Base-by-base conservation (phyloP, 2,113 vertebrate genomes). In the Sapayoa aenigma region DNA sequence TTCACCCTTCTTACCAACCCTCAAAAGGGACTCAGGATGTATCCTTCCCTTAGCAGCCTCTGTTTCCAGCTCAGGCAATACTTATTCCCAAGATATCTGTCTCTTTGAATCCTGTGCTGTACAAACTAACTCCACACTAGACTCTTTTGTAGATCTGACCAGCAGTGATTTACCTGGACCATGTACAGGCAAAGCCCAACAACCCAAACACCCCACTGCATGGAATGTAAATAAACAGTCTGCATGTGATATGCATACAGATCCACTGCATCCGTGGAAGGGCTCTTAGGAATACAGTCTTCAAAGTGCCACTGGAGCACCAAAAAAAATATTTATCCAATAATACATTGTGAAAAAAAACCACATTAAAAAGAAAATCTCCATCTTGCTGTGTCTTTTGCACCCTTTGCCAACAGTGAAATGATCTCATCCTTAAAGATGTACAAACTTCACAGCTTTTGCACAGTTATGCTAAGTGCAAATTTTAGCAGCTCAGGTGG, bases 301-400 rank as follows among this genome's bases (percentile, higher is more conserved):
- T 87, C 31, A 47, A 60, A 58, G 66, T 24, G 31, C 31, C 56
- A 14, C 35, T 33, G 1, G 2, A 74, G 58, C 8, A 37, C 49
- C 44, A 12, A 62, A 12, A 59, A 66, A 75, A 5, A 1, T 2
- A 27, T 50, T 79, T 37, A 41, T 46, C 7, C 25, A 15, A 62
- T 73, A 87, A 35, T 10, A 3, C 10, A 44, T 55, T 17, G 30
- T n/a, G 41, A 14, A 56, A 89, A 59, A 37, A 88, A 11, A 19
- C 13, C 1, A 8, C 0, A 0, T 18, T 18, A 1, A 21, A 60
- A 67, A 30, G 41, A 30, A 41, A 2, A 15, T 37, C 28, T 49
- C 25, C 20, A 7, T 28, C 6, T 13, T 22, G 8, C 4, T 52
- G 5, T 55, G 6, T 4, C 15, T 81, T 73, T 50, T 33, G 3